Evolutionary conservation across 64 coral and sea anemone genomes (phyloP).

Genomic region (Montipora efflorescens): DNA sequence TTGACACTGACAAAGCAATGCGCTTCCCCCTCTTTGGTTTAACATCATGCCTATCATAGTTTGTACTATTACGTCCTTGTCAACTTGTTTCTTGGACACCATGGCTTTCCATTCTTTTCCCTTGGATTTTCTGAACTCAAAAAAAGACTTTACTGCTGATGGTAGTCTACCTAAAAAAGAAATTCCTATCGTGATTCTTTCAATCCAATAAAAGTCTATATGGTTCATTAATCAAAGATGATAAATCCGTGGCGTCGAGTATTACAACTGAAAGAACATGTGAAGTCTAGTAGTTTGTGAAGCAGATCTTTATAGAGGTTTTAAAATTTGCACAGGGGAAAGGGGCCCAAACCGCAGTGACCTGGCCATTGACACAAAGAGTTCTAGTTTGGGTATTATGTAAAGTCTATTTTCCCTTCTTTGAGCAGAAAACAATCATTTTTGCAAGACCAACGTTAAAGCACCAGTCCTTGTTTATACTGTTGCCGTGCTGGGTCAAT

Average conservation of each 20-base stretch:
- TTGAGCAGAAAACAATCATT: neutral
- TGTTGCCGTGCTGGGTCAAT: too few species aligned
- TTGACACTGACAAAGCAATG: neutral
- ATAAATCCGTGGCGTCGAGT: neutral
- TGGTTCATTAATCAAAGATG: neutral
- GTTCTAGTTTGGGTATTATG: neutral
- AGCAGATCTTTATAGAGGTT: neutral
- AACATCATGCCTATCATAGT: slow-evolving; percentile 2
- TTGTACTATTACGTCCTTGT: neutral
- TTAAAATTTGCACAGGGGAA: neutral
- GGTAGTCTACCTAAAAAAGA: slow-evolving; percentile 26
- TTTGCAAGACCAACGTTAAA: neutral
- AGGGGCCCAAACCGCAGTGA: neutral
- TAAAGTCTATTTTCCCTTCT: neutral
- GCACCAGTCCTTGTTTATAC: neutral
- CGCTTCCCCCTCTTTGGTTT: too few species aligned
- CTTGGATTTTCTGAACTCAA: slow-evolving; percentile 14
- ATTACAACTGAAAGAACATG: neutral
- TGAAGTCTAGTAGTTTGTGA: neutral
- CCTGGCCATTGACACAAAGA: neutral
- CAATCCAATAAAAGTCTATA: neutral
- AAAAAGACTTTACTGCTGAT: slow-evolving; percentile 33
- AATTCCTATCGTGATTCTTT: slow-evolving; percentile 17
- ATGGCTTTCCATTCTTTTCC: slow-evolving; percentile 5
- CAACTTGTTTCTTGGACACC: neutral